These are phyloP conservation scores for Centrocercus urophasianus DNA, from an alignment of 2,113 vertebrate genomes.

Conservation along the genomic window DNA sequence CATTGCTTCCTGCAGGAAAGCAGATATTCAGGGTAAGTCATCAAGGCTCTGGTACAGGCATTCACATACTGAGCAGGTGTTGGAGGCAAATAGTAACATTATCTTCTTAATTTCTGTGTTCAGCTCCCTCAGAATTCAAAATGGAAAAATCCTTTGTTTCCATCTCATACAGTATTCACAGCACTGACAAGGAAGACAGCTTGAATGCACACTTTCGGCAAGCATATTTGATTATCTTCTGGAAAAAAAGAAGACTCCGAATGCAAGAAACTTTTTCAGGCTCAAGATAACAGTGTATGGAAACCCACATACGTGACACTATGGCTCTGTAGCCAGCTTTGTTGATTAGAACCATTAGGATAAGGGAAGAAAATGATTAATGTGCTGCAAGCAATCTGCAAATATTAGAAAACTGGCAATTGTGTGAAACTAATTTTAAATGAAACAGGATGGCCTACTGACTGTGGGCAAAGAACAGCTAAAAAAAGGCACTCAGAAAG, in stretches of 20 bases:
- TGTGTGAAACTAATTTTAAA: slow-evolving; percentile 14
- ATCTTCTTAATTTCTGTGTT: not conserved
- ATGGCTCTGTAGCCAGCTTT: not conserved
- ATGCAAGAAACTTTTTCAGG: not conserved
- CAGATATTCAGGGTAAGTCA: not conserved
- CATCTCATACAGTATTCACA: not conserved
- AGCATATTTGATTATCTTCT: not conserved
- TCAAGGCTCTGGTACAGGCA: not conserved
- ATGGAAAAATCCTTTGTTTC: slow-evolving; percentile 2
- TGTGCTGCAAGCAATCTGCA: slow-evolving; percentile 12
- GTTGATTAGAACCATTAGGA: slow-evolving; percentile 22
- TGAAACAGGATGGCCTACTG: not conserved
- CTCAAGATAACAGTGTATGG: not conserved
- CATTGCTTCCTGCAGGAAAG: not conserved
- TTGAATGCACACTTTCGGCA: not conserved
- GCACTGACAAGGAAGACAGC: not conserved
- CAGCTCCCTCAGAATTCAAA: not conserved
- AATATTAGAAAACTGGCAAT: slow-evolving; percentile 39
- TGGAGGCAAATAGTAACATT: not conserved
- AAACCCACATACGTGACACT: not conserved
- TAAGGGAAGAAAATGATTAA: not conserved
- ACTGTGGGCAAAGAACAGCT: not conserved
- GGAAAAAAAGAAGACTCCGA: not conserved
- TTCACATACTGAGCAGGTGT: not conserved
- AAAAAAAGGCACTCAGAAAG: not conserved